These are phyloP conservation scores for Melipona bicolor DNA, from an alignment of 2,888 invertebrate species.

Conservation along the genomic window DNA sequence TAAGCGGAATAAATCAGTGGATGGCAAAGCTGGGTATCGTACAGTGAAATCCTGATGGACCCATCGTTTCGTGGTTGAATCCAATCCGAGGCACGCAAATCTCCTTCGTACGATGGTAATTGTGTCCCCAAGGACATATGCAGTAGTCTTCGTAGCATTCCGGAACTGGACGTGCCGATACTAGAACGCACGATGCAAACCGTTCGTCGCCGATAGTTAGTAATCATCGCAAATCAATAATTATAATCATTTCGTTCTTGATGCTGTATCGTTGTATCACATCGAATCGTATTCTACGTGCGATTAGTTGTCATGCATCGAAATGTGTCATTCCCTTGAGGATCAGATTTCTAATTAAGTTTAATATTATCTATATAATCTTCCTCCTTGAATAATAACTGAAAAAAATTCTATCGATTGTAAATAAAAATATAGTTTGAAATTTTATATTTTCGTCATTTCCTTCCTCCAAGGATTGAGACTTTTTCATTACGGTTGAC, in stretches of 20 bases:
- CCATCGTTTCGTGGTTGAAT: conserved; percentile 83
- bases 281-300: conserved; percentile 45
- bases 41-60: conserved; percentile 83
- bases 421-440: not conserved
- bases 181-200: conserved; percentile 78
- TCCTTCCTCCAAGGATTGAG: not conserved
- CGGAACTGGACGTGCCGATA: conserved; percentile 81
- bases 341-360: not conserved
- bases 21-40: conserved; percentile 72
- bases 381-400: conserved; percentile 2
- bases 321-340: conserved; percentile 10
- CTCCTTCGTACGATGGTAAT: conserved; percentile 79
- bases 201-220: conserved; percentile 62
- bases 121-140: conserved; percentile 84
- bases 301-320: conserved; percentile 47
- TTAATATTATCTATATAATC: not conserved
- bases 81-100: conserved; percentile 81
- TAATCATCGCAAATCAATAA: conserved; percentile 27
- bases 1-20: conserved; percentile 35
- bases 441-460: not conserved
- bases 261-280: not conserved
- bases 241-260: conserved; percentile 13
- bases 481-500: not conserved
- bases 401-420: not conserved
- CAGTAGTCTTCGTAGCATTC: conserved; percentile 84